phyloP scores from a whole-genome alignment of 2,113 vertebrate species.

The Ceratotherium simum region DNA sequence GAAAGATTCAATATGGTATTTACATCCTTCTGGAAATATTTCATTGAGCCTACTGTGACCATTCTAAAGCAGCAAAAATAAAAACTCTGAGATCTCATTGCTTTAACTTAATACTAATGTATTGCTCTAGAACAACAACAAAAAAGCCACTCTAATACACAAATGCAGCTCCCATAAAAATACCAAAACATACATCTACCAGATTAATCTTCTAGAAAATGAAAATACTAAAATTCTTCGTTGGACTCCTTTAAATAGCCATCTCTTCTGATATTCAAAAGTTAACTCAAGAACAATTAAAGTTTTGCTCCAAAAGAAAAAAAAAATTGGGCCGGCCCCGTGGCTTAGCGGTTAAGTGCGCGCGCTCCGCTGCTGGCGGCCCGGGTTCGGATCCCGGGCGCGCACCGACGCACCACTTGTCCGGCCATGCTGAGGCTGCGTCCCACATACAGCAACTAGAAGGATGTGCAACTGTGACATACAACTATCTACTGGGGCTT shows the following conservation, averaged over 20 bases:
- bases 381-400: too few relatives aligned
- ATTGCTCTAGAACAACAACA: background rate
- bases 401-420: too few relatives aligned
- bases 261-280: conserved; percentile 35
- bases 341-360: too few relatives aligned
- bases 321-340: background rate
- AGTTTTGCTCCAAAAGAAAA: conserved; percentile 25
- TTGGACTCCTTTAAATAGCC: background rate
- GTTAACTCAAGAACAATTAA: background rate
- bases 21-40: conserved; percentile 15
- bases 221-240: conserved; percentile 33
- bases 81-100: background rate
- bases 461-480: too few relatives aligned
- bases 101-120: background rate
- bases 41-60: background rate
- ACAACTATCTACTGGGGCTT: too few relatives aligned
- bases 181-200: background rate
- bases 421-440: too few relatives aligned
- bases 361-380: too few relatives aligned
- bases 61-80: background rate
- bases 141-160: background rate
- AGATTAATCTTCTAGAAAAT: conserved; percentile 39
- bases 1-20: conserved; percentile 17
- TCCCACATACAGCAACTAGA: too few relatives aligned
- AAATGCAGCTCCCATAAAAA: background rate